Base-by-base conservation (phyloP, 2,113 vertebrate genomes). In the Cinclus mexicanus region DNA sequence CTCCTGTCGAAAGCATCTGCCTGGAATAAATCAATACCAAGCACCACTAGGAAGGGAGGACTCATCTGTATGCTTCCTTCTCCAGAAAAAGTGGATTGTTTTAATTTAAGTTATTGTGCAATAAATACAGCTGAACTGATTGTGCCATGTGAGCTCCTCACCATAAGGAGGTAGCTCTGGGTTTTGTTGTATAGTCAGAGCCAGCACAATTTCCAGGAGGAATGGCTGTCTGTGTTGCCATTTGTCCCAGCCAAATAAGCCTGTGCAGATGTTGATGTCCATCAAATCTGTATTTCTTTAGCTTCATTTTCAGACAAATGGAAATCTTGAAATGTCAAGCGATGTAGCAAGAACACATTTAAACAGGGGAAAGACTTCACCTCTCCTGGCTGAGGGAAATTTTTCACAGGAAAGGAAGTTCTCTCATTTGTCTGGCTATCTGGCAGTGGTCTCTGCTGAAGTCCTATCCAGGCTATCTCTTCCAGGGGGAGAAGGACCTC, bases 1-100 rank as follows among this genome's bases (percentile, higher is more conserved):
- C 95, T 97, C 90, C 98, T 98, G 98, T 98, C 98, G 97, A 98
- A 98, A 98, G 97, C 97, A 98, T 98, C 98, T 99, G 98, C 97
- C 97, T 97, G 94, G 89, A 96, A 98, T 98, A 98, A 99, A 98
- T 98, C 98, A 98, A 95, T 96, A 96, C 56, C 26, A 67, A 94
- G 89, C 49, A 21, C 68, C 79, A 79, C 83, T 82, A 93, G 94
- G 47, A 78, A 92, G 87, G 55, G 64, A 93, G 49, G 79, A 94
- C 74, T 83, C 12, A 70, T 92, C 94, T 94, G 44, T 90, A 26
- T 81, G 85, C 78, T 90, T 95, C 92, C 79, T 95, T 90, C 86
- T 91, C 83, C 53, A 41, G 77, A 89, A 90, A 96, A 96, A 85
- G 83, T 86, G 89, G 59, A 79, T 95, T 93, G 67, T 88, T 97